Evolutionary conservation across 2,888 invertebrate genomes (phyloP).

Genomic region (Drosophila ustulata): DNA sequence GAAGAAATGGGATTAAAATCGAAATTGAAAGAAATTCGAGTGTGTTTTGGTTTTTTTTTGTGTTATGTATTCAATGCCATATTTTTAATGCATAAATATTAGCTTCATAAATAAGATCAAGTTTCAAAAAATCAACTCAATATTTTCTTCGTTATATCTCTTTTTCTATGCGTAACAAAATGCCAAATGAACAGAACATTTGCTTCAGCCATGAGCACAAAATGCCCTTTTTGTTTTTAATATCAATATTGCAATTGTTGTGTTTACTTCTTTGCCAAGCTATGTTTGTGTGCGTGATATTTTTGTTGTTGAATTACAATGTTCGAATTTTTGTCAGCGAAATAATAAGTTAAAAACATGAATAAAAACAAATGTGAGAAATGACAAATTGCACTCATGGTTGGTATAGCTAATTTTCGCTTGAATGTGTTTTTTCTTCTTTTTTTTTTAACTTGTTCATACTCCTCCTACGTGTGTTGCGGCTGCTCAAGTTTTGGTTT

Average conservation of each 20-base stretch:
- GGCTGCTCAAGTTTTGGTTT: conserved; percentile 49
- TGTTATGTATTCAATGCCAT: conserved; percentile 55
- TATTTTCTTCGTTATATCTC: background rate
- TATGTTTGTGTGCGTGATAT: conserved; percentile 16
- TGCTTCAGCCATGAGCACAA: conserved; percentile 36
- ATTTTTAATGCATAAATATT: conserved; percentile 39
- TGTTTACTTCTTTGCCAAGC: background rate
- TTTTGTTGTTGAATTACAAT: conserved; percentile 57
- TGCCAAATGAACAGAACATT: conserved; percentile 44
- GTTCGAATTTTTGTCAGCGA: conserved; percentile 43
- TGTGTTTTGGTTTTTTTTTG: conserved; percentile 37
- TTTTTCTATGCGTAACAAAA: conserved; percentile 28
- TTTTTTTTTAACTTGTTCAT: conserved; percentile 36
- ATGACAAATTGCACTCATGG: conserved; percentile 40
- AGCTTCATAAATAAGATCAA: conserved; percentile 48
- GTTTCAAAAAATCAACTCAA: conserved; percentile 41
- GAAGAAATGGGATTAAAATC: background rate
- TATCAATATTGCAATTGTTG: conserved; percentile 20
- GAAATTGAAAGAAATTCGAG: conserved; percentile 48
- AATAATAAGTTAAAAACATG: conserved; percentile 9
- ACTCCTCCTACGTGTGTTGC: conserved; percentile 31
- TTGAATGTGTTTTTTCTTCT: conserved; percentile 23
- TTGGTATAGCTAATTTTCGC: conserved; percentile 31
- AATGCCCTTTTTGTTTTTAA: conserved; percentile 27
- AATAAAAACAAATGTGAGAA: conserved; percentile 11